Evolutionary conservation across 1,140 invertebrate genomes (phyloP).

Genomic region (Orius laevigatus): DNA sequence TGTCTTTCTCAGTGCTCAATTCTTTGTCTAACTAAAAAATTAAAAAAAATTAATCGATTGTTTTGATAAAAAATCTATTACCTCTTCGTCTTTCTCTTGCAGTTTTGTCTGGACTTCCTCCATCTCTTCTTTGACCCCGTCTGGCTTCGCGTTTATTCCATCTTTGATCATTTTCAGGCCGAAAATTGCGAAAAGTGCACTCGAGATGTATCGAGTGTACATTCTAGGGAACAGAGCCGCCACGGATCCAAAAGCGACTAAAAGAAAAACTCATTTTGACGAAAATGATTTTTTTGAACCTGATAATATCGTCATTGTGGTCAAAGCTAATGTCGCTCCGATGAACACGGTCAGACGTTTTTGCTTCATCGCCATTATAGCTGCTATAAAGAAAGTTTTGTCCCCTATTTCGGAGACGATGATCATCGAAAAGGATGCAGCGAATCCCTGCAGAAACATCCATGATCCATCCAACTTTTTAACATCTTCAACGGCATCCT

Average conservation of each 20-base stretch:
- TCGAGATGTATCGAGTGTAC: conserved; percentile 94
- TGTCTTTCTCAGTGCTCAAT: background rate
- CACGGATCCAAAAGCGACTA: conserved; percentile 74
- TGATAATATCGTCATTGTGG: conserved; percentile 72
- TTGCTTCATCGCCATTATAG: conserved; percentile 98
- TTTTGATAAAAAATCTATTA: background rate
- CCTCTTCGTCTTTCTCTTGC: conserved; percentile 77
- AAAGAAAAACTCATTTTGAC: conserved; percentile 19
- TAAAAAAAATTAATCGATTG: background rate
- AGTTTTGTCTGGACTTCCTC: conserved; percentile 94
- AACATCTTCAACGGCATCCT: too few species aligned
- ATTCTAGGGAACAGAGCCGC: conserved; percentile 79
- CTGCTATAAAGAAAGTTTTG: conserved; percentile 99
- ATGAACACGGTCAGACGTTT: conserved; percentile 78
- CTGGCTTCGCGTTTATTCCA: conserved; percentile 85
- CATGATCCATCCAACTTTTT: too few species aligned
- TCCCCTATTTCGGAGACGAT: conserved; percentile 96
- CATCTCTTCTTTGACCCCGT: conserved; percentile 89
- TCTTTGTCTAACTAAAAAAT: background rate
- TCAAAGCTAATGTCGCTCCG: conserved; percentile 82
- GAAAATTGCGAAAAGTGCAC: conserved; percentile 88
- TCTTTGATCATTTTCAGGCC: conserved; percentile 97
- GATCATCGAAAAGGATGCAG: conserved; percentile 89
- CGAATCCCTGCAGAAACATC: conserved; percentile 77
- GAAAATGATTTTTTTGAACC: background rate